Percentiles rank a stretch among this genome's conserved stretches.
Conservation (phyloP, 2,113 vertebrate species). For the Empidonax alnorum region DNA sequence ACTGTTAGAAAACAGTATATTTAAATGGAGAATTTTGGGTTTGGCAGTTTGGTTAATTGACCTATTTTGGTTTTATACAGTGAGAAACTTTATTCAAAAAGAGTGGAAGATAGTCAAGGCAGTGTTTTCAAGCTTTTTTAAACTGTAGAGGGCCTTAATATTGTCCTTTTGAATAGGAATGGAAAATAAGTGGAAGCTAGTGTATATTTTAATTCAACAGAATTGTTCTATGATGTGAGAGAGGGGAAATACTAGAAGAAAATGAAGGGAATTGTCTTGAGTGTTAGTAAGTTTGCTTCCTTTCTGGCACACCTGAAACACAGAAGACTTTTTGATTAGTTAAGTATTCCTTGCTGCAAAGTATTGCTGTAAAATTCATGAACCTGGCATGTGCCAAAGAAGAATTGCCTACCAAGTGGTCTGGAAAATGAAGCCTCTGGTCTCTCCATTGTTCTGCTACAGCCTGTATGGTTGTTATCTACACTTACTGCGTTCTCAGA, state of each 20-base stretch:
- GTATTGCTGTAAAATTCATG: neutral
- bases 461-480: neutral
- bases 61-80: neutral
- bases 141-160: neutral
- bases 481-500: neutral
- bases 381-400: neutral
- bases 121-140: neutral
- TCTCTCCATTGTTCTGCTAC: neutral
- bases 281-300: neutral
- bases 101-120: neutral
- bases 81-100: neutral
- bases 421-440: neutral
- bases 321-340: neutral
- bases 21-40: neutral
- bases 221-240: neutral
- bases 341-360: neutral
- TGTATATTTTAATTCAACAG: neutral
- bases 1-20: neutral
- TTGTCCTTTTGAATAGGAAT: neutral
- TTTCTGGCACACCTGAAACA: neutral
- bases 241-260: neutral
- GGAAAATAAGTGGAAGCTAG: neutral
- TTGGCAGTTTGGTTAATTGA: neutral
- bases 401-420: neutral
- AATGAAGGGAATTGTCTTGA: neutral